Percentiles rank a stretch among this genome's conserved stretches.
Conservation (phyloP, 2,888 invertebrate genomes). For the Uropetala carovei region DNA sequence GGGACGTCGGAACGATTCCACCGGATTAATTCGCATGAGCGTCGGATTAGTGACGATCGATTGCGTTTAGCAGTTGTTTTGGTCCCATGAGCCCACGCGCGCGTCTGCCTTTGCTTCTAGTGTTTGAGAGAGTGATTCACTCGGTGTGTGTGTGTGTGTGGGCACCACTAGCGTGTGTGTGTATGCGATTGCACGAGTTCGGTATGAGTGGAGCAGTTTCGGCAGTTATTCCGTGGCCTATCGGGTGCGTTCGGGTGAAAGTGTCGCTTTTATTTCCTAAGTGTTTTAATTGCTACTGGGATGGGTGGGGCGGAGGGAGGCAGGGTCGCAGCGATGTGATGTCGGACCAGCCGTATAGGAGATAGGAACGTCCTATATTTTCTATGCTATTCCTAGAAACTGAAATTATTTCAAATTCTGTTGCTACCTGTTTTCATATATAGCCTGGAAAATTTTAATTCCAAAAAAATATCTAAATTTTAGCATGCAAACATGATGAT, state of each 20-base stretch:
- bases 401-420: too few relatives aligned
- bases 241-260: too few relatives aligned
- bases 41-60: slow-evolving; percentile 55
- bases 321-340: background rate
- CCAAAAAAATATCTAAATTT: too few relatives aligned
- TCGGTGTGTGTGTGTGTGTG: background rate
- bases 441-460: too few relatives aligned
- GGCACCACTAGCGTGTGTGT: background rate
- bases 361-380: too few relatives aligned
- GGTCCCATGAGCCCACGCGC: background rate
- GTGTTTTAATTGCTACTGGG: background rate
- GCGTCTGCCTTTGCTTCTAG: background rate
- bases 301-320: background rate
- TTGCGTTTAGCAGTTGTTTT: slow-evolving; percentile 37
- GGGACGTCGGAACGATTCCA: background rate
- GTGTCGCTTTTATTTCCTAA: too few relatives aligned
- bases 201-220: too few relatives aligned
- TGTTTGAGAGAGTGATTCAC: background rate
- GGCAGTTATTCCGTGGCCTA: too few relatives aligned
- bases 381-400: too few relatives aligned
- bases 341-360: background rate
- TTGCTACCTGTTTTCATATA: too few relatives aligned
- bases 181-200: background rate
- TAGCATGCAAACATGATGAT: too few relatives aligned
- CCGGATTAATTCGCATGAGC: slow-evolving; percentile 39